Evolutionary conservation across 2,888 invertebrate genomes (phyloP), one percentile per base, ranked within the genome.

Genomic region (Seira musarum): DNA sequence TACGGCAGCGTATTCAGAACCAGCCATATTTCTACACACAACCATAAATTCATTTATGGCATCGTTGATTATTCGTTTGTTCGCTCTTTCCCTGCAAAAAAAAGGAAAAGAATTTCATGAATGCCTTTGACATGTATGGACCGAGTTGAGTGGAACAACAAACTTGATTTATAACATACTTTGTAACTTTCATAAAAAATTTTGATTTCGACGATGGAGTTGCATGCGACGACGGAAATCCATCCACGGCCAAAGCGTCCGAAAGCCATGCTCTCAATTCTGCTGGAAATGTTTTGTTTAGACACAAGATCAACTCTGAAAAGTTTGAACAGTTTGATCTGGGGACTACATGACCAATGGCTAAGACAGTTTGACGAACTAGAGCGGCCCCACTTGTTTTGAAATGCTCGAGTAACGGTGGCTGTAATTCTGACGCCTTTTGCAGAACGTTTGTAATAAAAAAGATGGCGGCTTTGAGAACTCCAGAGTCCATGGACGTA

Each of bases 21-120:
- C 85, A n/a, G 81, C 83, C 80, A 86, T 78, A 67, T 86, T 86
- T 25, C 86, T 74, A 69, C 86, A 85, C 3, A 83, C 84, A 6
- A 85, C 72, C 13, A 85, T 84, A 70, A 86, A 85, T n/a, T 86
- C 86, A 68, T 80, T 81, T 17, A 86, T 84, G 13, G 85, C 85
- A 49, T 86, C 85, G 57, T 84, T 83, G 8, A 86, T 81, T 2
- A 81, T 76, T 66, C 86, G 73, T 57, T 85, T 85, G 74, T 84
- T 86, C 3, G 83, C 82, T 57, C 84, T 74, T 21, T 85, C 85
- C 64, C 86, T 86, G 69, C 17, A 84, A 80, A 65, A 17, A 70
- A 19, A 61, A n/a, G n/a, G n/a, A n/a, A n/a, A n/a, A n/a, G n/a
- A n/a, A n/a, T n/a, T 8, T 57, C 15, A 15, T 22, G 8, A 65